Conservation (phyloP, 2,797 vertebrate species). For the Florisuga fusca region DNA sequence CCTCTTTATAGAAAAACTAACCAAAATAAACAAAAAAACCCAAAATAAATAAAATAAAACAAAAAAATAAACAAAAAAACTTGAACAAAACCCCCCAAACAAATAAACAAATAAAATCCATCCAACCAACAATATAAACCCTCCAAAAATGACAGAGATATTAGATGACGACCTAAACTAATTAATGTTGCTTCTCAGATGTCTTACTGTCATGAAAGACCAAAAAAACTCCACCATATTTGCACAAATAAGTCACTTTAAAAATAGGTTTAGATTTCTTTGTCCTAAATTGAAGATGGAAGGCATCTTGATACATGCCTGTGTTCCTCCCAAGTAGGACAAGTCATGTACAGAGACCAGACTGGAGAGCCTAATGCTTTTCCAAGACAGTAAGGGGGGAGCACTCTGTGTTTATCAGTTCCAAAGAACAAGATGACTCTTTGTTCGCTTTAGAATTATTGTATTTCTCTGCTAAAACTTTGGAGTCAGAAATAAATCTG, state of each 20-base stretch:
- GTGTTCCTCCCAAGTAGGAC: not conserved
- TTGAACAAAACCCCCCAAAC: too few relatives aligned
- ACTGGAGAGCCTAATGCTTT: not conserved
- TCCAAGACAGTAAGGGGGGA: not conserved
- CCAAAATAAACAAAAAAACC: too few relatives aligned
- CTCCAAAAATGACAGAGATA: not conserved
- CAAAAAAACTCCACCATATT: not conserved
- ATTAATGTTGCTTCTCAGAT: not conserved
- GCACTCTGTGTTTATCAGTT: not conserved
- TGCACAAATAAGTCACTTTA: too few relatives aligned
- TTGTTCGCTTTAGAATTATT: not conserved
- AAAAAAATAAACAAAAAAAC: too few relatives aligned
- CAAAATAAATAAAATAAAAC: too few relatives aligned
- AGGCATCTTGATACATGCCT: not conserved
- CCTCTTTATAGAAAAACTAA: not conserved
- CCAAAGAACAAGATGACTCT: not conserved
- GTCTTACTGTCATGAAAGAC: not conserved
- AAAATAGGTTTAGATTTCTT: not conserved
- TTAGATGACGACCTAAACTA: not conserved
- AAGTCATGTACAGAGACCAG: not conserved
- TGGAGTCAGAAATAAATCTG: not conserved
- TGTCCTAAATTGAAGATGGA: not conserved
- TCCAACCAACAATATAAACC: too few relatives aligned
- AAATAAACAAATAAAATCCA: not conserved
- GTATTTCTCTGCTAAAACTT: not conserved